Percentiles rank a stretch among this genome's conserved stretches.
These are phyloP conservation scores for Camponotus floridanus DNA, from an alignment of 1,140 invertebrate species.

Conservation along the genomic window DNA sequence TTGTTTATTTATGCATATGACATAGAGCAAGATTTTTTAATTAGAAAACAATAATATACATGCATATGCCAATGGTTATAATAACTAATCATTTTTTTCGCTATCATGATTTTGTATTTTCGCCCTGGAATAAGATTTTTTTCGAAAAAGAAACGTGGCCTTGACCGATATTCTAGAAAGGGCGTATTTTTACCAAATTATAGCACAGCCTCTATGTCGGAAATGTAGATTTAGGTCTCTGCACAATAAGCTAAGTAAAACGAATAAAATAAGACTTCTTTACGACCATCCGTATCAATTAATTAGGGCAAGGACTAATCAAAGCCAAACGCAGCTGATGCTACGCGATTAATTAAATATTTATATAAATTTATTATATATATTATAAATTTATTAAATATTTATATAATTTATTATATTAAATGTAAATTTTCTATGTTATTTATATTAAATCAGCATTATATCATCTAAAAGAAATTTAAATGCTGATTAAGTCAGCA, in stretches of 20 bases:
- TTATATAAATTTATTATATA: too few species aligned
- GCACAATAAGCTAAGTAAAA: slow-evolving; percentile 2
- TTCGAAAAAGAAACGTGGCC: not conserved
- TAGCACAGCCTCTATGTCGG: not conserved
- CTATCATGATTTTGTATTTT: slow-evolving; percentile 10
- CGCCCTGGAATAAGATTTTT: not conserved
- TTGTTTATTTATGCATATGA: too few species aligned
- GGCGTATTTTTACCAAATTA: slow-evolving; percentile 52
- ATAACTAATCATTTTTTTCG: not conserved
- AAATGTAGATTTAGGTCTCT: slow-evolving; percentile 37
- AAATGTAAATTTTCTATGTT: too few species aligned
- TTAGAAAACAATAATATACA: slow-evolving; percentile 18
- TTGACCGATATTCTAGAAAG: slow-evolving; percentile 42
- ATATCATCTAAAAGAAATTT: not conserved
- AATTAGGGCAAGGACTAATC: too few species aligned
- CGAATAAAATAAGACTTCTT: too few species aligned
- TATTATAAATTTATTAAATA: too few species aligned
- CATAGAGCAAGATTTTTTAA: not conserved
- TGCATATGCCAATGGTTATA: not conserved
- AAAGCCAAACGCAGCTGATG: too few species aligned
- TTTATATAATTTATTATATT: too few species aligned
- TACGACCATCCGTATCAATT: too few species aligned
- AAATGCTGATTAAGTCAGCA: not conserved
- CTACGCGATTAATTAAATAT: too few species aligned
- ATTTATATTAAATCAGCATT: not conserved